Conservation (phyloP, 2,113 vertebrate genomes). For the Xiphorhynchus elegans region DNA sequence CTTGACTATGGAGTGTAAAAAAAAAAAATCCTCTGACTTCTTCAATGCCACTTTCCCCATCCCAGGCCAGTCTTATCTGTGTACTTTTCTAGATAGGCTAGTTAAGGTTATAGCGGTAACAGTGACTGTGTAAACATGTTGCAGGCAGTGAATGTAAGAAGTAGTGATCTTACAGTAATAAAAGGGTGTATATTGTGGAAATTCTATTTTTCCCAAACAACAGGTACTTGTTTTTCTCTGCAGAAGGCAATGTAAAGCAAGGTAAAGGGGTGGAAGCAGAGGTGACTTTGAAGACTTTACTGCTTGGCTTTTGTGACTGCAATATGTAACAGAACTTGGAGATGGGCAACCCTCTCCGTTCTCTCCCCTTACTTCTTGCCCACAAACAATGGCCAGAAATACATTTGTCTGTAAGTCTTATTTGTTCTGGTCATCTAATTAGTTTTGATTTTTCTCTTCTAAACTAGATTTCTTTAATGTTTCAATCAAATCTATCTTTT, state of each 20-base stretch:
- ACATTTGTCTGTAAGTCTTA: background rate
- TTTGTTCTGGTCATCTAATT: background rate
- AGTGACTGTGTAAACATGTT: background rate
- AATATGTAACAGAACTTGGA: background rate
- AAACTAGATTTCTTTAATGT: background rate
- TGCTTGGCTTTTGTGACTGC: background rate
- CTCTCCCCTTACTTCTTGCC: background rate
- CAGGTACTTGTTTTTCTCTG: background rate
- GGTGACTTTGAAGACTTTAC: background rate
- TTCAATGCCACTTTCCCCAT: background rate
- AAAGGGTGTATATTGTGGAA: background rate
- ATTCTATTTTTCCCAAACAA: background rate
- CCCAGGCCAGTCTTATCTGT: background rate
- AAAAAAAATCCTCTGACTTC: background rate
- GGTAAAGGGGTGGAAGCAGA: background rate
- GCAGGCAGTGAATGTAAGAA: background rate
- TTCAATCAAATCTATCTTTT: background rate
- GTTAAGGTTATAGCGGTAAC: background rate
- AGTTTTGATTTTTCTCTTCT: constrained; percentile 1
- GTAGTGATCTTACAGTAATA: background rate
- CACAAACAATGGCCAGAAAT: background rate
- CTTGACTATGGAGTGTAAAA: background rate
- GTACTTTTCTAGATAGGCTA: background rate
- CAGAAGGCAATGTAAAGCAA: background rate
- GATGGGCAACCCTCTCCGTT: background rate